Conservation (phyloP, 2,113 vertebrate genomes). For the Lophius piscatorius region DNA sequence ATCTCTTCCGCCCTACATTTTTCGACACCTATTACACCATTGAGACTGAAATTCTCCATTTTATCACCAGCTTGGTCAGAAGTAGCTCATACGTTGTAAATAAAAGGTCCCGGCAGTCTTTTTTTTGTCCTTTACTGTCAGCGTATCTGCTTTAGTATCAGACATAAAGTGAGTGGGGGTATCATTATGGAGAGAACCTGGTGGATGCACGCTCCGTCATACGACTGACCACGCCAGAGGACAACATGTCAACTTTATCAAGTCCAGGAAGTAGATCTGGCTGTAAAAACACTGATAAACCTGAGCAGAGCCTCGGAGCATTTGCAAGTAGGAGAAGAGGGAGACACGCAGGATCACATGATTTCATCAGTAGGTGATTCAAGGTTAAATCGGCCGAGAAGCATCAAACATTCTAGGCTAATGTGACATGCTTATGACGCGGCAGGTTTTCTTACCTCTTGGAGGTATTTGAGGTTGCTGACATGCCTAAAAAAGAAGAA, state of each 20-base stretch:
- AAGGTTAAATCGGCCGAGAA: conserved; percentile 20
- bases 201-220: conserved; percentile 45
- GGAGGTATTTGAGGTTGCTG: conserved; percentile 85
- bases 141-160: neutral
- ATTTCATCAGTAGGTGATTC: conserved; percentile 48
- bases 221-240: conserved; percentile 52
- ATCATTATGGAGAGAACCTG: conserved; percentile 31
- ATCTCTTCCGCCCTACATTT: conserved; percentile 13
- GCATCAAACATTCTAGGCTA: conserved; percentile 11
- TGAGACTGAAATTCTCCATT: conserved; percentile 1
- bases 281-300: conserved; percentile 85
- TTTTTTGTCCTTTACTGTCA: conserved; percentile 31
- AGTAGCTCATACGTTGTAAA: neutral
- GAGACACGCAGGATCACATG: conserved; percentile 49
- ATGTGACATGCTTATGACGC: neutral
- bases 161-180: conserved; percentile 21
- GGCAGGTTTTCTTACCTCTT: conserved; percentile 80
- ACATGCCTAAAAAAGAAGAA: conserved; percentile 84
- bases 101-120: neutral
- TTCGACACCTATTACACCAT: neutral
- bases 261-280: conserved; percentile 73
- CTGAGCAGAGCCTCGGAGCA: conserved; percentile 41
- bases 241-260: conserved; percentile 66
- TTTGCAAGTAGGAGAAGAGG: conserved; percentile 18
- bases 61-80: neutral